Base-by-base conservation (phyloP, 2,797 vertebrate species). In the Eidolon dupreanum region DNA sequence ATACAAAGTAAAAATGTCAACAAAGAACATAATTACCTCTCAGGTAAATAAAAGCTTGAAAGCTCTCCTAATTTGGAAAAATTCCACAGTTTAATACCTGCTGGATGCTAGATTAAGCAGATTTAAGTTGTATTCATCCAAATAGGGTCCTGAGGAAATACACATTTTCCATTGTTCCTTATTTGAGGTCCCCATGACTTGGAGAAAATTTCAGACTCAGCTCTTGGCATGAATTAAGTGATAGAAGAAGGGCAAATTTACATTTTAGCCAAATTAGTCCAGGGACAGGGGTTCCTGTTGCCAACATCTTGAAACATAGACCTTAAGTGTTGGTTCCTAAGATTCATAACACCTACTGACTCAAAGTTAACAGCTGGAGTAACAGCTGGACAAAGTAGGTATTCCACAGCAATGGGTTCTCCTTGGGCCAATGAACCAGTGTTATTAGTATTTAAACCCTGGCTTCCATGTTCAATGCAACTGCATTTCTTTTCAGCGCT, bases 11-110 rank as follows among this genome's bases (percentile, higher is more conserved):
- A 82, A 95, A 96, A 90, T 38, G 8, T 79, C 41, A 93, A 74
- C 20, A 78, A 79, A 81, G 36, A 90, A 59, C 53, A 79, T 8
- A 57, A 41, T 95, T 88, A 77, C 15, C 24, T 93, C 51, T 88
- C 38, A 8, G n/a, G 53, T 53, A 94, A 89, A 91, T 61, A 83
- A 91, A 93, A 94, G 8, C 74, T 89, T 96, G 61, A 88, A 95
- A 91, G n/a, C 38, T 89, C 11, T 49, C 59, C 61, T 78, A 81
- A 77, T 81, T 46, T 81, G 38, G 43, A 87, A 94, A 96, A 38
- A 74, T 51, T 53, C 43, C 55, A 84, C 31, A 57, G 33, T 74
- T 85, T 75, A 78, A 96, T 79, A 71, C 33, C 43, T 81, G 28
- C 15, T 74, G 43, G 51, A 63, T 78, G 22, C 43, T 86, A 33